Percentiles rank a stretch among this genome's conserved stretches.
phyloP scores from a whole-genome alignment of 2,888 invertebrate species.

The Ophion costatus region DNA sequence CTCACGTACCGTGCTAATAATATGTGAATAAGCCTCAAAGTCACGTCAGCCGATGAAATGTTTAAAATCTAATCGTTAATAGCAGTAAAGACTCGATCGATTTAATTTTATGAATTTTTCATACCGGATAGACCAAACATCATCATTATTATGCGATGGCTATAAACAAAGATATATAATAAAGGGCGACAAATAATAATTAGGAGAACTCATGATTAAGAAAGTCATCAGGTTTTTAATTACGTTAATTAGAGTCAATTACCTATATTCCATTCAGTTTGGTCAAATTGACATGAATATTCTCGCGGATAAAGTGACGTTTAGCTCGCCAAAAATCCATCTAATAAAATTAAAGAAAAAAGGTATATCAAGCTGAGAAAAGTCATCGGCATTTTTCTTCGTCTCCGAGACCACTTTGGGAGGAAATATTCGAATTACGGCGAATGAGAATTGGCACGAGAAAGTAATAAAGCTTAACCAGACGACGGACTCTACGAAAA shows the following conservation, averaged over 20 bases:
- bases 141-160: too few species aligned
- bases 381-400: conserved; percentile 37
- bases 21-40: too few species aligned
- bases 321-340: neutral
- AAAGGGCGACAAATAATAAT: too few species aligned
- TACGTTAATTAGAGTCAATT: neutral
- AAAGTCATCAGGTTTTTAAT: too few species aligned
- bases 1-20: too few species aligned
- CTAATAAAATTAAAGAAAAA: conserved; percentile 21
- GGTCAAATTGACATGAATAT: neutral
- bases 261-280: neutral
- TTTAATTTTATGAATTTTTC: too few species aligned
- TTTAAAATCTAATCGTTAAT: too few species aligned
- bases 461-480: conserved; percentile 51
- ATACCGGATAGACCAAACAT: too few species aligned
- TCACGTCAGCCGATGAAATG: too few species aligned
- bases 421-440: conserved; percentile 50
- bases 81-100: too few species aligned
- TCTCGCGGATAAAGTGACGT: neutral
- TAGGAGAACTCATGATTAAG: too few species aligned
- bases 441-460: conserved; percentile 49
- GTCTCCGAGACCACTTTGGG: conserved; percentile 2
- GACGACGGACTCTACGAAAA: conserved; percentile 12
- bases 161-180: too few species aligned
- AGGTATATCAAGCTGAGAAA: neutral